phyloP scores from a whole-genome alignment of 2,113 vertebrate species.

The Anguilla japonica region DNA sequence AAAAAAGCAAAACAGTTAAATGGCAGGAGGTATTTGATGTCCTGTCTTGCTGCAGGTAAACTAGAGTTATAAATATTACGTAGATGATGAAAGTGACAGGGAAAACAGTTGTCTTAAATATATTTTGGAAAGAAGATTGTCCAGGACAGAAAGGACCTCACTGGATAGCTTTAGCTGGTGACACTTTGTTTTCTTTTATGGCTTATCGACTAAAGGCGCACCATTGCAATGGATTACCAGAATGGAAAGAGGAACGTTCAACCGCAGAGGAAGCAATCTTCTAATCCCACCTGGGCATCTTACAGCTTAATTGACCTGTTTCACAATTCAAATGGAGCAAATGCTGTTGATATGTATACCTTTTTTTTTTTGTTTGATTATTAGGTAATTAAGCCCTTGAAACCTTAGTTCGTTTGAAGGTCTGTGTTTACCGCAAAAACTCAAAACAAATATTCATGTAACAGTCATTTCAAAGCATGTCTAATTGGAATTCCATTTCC shows the following conservation, averaged over 20 bases:
- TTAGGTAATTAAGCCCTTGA: slow-evolving; percentile 11
- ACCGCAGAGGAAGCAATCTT: slow-evolving; percentile 27
- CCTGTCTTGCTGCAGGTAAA: slow-evolving; percentile 45
- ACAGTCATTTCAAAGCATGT: background rate
- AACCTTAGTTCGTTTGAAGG: background rate
- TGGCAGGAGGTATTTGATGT: slow-evolving; percentile 26
- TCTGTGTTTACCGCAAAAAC: slow-evolving; percentile 15
- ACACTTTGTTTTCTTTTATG: slow-evolving; percentile 38
- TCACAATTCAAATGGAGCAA: slow-evolving; percentile 21
- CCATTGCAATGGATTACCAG: slow-evolving; percentile 17
- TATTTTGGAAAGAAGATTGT: slow-evolving; percentile 43
- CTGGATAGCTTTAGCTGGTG: slow-evolving; percentile 19
- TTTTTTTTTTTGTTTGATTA: slow-evolving; percentile 28
- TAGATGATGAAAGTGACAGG: slow-evolving; percentile 35
- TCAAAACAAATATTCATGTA: background rate
- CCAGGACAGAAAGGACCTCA: slow-evolving; percentile 38
- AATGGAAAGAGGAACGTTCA: slow-evolving; percentile 47
- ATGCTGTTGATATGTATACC: slow-evolving; percentile 15
- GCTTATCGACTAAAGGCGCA: slow-evolving; percentile 39
- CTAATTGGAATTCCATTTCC: background rate
- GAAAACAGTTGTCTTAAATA: slow-evolving; percentile 60
- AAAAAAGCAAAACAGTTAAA: slow-evolving; percentile 25
- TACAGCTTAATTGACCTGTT: slow-evolving; percentile 42
- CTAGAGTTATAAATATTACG: slow-evolving; percentile 40
- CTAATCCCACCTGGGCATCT: slow-evolving; percentile 30